Conservation (phyloP, 2,888 invertebrate species). For the Pharmacophagus antenor region DNA sequence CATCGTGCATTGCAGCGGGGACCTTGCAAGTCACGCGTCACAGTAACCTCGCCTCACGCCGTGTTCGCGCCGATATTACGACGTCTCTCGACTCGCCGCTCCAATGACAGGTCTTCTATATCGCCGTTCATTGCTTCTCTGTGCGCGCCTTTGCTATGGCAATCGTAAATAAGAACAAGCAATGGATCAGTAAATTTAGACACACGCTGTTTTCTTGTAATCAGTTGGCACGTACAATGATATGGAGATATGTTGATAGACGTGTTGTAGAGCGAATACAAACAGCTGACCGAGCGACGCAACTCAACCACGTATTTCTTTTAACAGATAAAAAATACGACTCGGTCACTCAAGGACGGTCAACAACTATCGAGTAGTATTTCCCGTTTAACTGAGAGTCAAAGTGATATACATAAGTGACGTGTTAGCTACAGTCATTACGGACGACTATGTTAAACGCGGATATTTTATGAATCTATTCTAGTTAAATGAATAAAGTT, state of each 20-base stretch:
- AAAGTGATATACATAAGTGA: conserved; percentile 51
- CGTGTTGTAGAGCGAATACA: conserved; percentile 69
- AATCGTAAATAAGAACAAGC: conserved; percentile 35
- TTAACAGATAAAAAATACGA: conserved; percentile 73
- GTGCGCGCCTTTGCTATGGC: conserved; percentile 7
- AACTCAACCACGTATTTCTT: conserved; percentile 65
- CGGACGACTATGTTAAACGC: conserved; percentile 37
- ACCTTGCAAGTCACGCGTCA: conserved; percentile 82
- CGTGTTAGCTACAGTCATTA: conserved; percentile 43
- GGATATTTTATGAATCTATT: conserved; percentile 35
- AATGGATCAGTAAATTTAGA: conserved; percentile 40
- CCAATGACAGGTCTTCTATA: conserved; percentile 39
- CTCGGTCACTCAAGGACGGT: conserved; percentile 77
- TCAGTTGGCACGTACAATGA: conserved; percentile 34
- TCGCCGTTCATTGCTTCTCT: conserved; percentile 54
- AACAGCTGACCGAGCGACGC: conserved; percentile 78
- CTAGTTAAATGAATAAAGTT: conserved; percentile 19
- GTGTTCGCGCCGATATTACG: conserved; percentile 66
- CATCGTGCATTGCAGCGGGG: conserved; percentile 80
- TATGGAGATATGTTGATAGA: conserved; percentile 68
- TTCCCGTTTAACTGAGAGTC: conserved; percentile 65
- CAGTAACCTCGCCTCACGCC: conserved; percentile 78
- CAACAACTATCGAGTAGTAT: conserved; percentile 62
- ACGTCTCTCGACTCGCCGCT: conserved; percentile 51
- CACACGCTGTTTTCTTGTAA: conserved; percentile 36